Base-by-base conservation (phyloP, 2,113 vertebrate genomes). In the Oenanthe oenanthe region DNA sequence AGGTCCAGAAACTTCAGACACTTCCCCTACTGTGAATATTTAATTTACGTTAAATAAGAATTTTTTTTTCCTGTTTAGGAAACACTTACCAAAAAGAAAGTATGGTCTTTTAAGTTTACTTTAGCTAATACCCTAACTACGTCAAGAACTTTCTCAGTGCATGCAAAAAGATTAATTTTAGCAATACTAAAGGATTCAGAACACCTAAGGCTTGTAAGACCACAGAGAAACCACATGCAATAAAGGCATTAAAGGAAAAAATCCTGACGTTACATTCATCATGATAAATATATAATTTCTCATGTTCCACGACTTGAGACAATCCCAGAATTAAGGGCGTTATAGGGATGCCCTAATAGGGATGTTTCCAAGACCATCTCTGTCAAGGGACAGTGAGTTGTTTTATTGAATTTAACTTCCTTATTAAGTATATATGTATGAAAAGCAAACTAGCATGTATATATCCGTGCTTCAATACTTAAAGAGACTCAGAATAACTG, bases 361-460 rank as follows among this genome's bases (percentile, higher is more conserved):
- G 24, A 17, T 28, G 18, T 45, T 53, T 21, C 7, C 31, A 60
- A 34, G 22, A 17, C 3, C 32, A 2, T 4, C 20, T n/a, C 53
- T 65, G 9, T 19, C 26, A 66, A 45, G 13, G 5, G 34, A 40
- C 28, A 42, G 0, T 0, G 12, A 28, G 7, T 1, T 21, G 17
- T 11, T 67, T 65, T 10, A 72, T 0, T 17, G 8, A 53, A 40
- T 7, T 77, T 36, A 28, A n/a, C 3, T 7, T 79, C 43, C 43
- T 53, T 29, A 17, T 32, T 56, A 34, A 43, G 8, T 7, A 5
- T 2, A 62, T 4, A 1, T 12, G 18, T 5, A 40, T 0, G 7
- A 34, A 67, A 51, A 50, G 24, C 31, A 65, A 82, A 42, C 16
- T 24, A 34, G 22, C 31, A 32, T 3, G 4, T 0, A 28, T 15